Base-by-base conservation (phyloP, 2,797 vertebrate species). In the Ispidina lecontei region DNA sequence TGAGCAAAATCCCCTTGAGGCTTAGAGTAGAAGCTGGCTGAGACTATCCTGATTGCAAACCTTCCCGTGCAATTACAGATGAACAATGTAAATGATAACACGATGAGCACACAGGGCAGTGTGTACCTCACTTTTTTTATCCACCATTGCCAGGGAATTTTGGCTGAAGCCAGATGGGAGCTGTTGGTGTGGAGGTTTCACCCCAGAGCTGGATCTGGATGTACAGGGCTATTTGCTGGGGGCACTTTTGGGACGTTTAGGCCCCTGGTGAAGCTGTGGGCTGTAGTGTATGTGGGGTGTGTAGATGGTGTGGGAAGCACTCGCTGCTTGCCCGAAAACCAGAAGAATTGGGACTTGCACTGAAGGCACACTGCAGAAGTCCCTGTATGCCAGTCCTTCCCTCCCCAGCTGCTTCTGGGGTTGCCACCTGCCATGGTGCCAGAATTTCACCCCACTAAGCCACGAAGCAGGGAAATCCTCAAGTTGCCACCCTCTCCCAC, bases 31-130 rank as follows among this genome's bases (percentile, higher is more conserved):
- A 84, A 88, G 93, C 78, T 93, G 95, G 92, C 88, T n/a, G 91
- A 93, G 82, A 83, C 91, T 84, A 84, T 86, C 95, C 95, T 95
- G 91, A 84, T 89, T 91, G 90, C 78, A 78, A 80, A 91, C 87
- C 95, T 91, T 96, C 60, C 93, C 33, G 2, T 80, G 90, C 91
- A 95, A 84, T 95, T 95, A 74, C 87, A 91, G 90, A 89, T 94
- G 85, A 92, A 91, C 93, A 94, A 14, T 67, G 93, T 51, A 90
- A 89, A 59, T 68, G 89, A 55, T 80, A 93, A 91, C 67, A 55
- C 17, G 39, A 14, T 15, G 94, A 89, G 84, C 74, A 28, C 55
- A 60, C 29, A 47, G 78, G 82, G 76, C 87, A 19, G 9, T 4
- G 60, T 93, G 94, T 83, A 22, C 78, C 62, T 60, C 14, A 14